Base-by-base conservation (phyloP, 2,888 invertebrate genomes). In the Pyrocoelia pectoralis region DNA sequence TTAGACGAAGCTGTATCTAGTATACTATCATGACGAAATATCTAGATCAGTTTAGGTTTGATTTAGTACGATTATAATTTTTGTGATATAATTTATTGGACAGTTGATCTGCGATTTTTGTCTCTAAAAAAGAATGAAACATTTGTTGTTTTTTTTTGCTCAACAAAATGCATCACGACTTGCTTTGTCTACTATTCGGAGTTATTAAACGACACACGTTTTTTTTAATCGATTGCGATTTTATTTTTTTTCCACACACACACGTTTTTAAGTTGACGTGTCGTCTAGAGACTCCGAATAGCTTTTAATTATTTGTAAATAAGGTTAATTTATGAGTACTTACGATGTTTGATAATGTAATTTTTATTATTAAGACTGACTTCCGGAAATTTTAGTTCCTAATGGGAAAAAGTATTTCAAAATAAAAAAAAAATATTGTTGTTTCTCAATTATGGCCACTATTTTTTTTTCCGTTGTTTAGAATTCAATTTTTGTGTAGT, bases 361-460 rank as follows among this genome's bases (percentile, higher is more conserved):
- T 73, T 72, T 43, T 74, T 74, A 75, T 80, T 79, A 79, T 80
- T 81, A 80, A 81, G 81, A 81, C 81, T 81, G 81, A 81, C 76
- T 77, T 79, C 73, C 77, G 76, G 77, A 77, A 80, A 79, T 80
- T 81, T 81, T 79, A 80, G 80, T 81, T 80, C 81, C 80, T 80
- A 81, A 77, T 73, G 73, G 79, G 77, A 77, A 77, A n/a, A 78
- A 80, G 79, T 80, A 81, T 81, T 81, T 80, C 75, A 33, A 33
- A 33, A 33, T 33, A 33, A 33, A 33, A n/a, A n/a, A n/a, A n/a
- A 33, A 33, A 33, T 33, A 33, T 33, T n/a, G 33, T 33, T n/a
- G 33, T 33, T 33, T 33, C 33, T 33, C n/a, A n/a, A 33, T n/a
- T 4, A 33, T 33, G 33, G 33, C 33, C 33, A 33, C 33, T 33